Percentiles rank a stretch among this genome's conserved stretches.
These are phyloP conservation scores for Dicrostonyx torquatus DNA, from an alignment of 2,797 vertebrate species.

Conservation along the genomic window DNA sequence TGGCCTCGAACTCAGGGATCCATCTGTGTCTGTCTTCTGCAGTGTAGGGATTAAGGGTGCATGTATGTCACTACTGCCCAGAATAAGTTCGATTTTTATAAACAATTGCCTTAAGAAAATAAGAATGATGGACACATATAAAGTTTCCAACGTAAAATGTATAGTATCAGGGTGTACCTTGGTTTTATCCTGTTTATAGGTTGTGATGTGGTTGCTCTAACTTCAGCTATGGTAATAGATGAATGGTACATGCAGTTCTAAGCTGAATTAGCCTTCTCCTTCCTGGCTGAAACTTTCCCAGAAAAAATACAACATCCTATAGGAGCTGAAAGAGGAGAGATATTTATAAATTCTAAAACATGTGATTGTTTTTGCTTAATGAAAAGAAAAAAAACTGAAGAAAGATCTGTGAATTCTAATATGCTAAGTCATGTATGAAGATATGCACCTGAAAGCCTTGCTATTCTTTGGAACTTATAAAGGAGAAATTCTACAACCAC, in stretches of 20 bases:
- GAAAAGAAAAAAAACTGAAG: background rate
- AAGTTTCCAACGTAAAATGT: background rate
- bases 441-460: background rate
- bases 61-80: background rate
- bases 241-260: background rate
- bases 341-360: background rate
- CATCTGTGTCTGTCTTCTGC: background rate
- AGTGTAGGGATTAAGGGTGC: background rate
- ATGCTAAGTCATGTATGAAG: background rate
- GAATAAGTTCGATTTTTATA: background rate
- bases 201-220: too few relatives aligned
- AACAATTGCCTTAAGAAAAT: background rate
- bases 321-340: background rate
- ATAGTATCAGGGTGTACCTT: background rate
- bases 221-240: background rate
- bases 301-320: background rate
- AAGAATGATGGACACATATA: background rate
- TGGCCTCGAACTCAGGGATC: background rate
- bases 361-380: background rate
- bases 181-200: fast-evolving
- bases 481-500: background rate
- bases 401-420: background rate
- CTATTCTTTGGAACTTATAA: background rate
- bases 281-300: background rate
- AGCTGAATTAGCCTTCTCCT: background rate